Conservation (phyloP, 2,113 vertebrate species). For the Sprattus sprattus region DNA sequence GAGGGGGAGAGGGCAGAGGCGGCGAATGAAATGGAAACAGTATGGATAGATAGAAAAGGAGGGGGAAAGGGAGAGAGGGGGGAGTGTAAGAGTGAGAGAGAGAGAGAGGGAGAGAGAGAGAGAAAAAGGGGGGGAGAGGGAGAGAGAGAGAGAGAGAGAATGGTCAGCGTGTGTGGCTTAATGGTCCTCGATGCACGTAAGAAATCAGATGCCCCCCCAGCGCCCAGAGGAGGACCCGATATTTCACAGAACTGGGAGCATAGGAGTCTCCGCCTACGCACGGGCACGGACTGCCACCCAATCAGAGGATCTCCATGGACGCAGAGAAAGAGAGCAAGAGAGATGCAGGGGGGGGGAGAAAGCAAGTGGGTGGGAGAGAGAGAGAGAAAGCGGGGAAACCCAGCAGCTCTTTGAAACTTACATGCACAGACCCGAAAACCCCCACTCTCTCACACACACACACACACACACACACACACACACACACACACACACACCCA, state of each 20-base stretch:
- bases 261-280: neutral
- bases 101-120: conserved; percentile 18
- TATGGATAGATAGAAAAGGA: too few relatives aligned
- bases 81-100: neutral
- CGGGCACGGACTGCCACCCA: neutral
- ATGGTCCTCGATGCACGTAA: too few relatives aligned
- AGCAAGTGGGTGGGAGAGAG: neutral
- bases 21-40: too few relatives aligned
- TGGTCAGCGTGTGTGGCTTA: too few relatives aligned
- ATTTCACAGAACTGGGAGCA: neutral
- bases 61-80: conserved; percentile 39
- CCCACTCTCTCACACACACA: neutral
- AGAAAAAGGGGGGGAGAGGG: conserved; percentile 20
- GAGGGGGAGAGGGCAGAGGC: too few relatives aligned
- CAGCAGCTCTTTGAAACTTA: neutral
- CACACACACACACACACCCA: neutral
- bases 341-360: neutral
- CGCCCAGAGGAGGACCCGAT: neutral
- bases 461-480: neutral
- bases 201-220: too few relatives aligned
- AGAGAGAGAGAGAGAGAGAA: conserved; percentile 27
- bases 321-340: neutral
- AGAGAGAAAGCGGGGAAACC: neutral
- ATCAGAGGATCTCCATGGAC: neutral
- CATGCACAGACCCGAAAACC: neutral